Base-by-base conservation (phyloP, 1,140 invertebrate species). In the Anastatus disparis region DNA sequence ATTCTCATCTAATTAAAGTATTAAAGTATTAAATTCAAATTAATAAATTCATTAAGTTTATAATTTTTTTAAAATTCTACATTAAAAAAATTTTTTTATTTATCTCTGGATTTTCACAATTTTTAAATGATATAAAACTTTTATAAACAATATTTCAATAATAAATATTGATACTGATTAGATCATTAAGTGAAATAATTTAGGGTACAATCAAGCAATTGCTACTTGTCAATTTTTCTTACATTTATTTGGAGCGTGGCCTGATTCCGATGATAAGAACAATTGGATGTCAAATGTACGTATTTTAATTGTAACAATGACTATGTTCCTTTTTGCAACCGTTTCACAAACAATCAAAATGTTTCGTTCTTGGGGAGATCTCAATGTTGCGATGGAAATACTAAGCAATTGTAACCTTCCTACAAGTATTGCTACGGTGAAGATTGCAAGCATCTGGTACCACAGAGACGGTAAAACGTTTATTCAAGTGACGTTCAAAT, bases 141-240 rank as follows among this genome's bases (percentile, higher is more conserved):
- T n/a, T n/a, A n/a, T n/a, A n/a, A n/a, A n/a, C n/a, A n/a, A n/a
- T n/a, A n/a, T n/a, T n/a, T n/a, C n/a, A n/a, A n/a, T n/a, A n/a
- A n/a, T n/a, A n/a, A n/a, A n/a, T n/a, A n/a, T n/a, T n/a, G n/a
- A n/a, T n/a, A n/a, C n/a, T n/a, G n/a, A n/a, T n/a, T n/a, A n/a
- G n/a, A n/a, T n/a, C n/a, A n/a, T n/a, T n/a, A n/a, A n/a, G n/a
- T n/a, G n/a, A n/a, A n/a, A n/a, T n/a, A n/a, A n/a, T 44, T 2
- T 44, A 76, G 74, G 48, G 66, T 74, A 69, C 22, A 35, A 61
- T 24, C 56, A 53, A 17, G 74, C 71, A 9, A 46, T 70, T 12
- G 72, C 70, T n/a, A 71, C 65, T 62, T 70, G 73, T 26, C 69
- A 62, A 12, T 52, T 50, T 2, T 65, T 59, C 40, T 50, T 76